Percentiles rank a stretch among this genome's conserved stretches.
These are phyloP conservation scores for Antitype chi DNA, from an alignment of 2,888 invertebrate genomes.

Conservation along the genomic window DNA sequence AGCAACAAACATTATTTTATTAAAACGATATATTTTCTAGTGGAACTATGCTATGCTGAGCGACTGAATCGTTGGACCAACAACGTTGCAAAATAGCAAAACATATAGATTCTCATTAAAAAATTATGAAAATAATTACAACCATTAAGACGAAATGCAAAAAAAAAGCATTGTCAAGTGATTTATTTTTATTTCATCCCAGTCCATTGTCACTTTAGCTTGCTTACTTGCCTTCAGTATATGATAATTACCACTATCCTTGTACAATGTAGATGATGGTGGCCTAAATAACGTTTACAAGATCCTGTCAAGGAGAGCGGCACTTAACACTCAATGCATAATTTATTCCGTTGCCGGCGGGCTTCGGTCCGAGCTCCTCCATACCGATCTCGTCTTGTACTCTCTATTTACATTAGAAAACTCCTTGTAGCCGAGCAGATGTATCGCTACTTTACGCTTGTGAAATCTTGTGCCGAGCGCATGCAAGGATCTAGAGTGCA, in stretches of 20 bases:
- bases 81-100: neutral
- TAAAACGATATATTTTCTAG: neutral
- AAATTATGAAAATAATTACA: too few relatives aligned
- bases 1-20: neutral
- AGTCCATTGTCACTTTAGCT: neutral
- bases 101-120: neutral
- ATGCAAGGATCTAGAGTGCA: neutral
- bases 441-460: neutral
- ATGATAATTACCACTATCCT: constrained; percentile 13
- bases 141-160: neutral
- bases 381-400: constrained; percentile 43
- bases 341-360: constrained; percentile 59
- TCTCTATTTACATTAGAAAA: constrained; percentile 44
- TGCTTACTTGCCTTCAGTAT: neutral
- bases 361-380: constrained; percentile 18
- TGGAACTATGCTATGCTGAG: neutral
- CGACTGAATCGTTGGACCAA: neutral
- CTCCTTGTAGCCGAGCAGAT: neutral
- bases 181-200: neutral
- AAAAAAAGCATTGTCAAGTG: neutral
- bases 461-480: neutral
- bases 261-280: neutral
- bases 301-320: constrained; percentile 22
- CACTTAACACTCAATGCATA: constrained; percentile 55
- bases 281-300: constrained; percentile 28